Evolutionary conservation across 2,797 vertebrate genomes (phyloP).

Genomic region (Amniataba percoides): DNA sequence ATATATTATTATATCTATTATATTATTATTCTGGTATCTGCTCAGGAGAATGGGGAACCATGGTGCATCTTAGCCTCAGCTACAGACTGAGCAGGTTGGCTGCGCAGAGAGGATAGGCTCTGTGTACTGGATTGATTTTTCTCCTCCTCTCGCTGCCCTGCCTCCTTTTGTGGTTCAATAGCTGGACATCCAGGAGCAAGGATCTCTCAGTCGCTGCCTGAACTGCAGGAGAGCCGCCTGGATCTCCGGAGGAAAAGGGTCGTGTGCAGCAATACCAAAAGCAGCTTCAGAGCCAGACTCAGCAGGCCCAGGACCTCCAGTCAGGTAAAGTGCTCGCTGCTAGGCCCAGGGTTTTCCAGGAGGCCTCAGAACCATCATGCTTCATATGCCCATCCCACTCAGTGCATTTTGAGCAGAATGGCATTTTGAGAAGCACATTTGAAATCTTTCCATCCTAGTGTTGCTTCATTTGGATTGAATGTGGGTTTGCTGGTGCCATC

Average conservation of each 20-base stretch:
- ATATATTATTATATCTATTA: neutral
- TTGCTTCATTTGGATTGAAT: conserved; percentile 23
- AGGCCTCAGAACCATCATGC: conserved; percentile 70
- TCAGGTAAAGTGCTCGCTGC: conserved; percentile 84
- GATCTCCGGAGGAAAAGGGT: conserved; percentile 85
- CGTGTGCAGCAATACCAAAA: conserved; percentile 76
- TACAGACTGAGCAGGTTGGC: conserved; percentile 62
- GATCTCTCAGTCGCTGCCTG: conserved; percentile 90
- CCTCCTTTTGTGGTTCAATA: conserved; percentile 93
- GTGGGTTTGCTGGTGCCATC: conserved; percentile 6
- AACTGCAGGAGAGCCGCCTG: conserved; percentile 87
- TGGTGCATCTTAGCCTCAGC: conserved; percentile 56
- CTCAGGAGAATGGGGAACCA: conserved; percentile 43
- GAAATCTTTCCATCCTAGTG: conserved; percentile 15
- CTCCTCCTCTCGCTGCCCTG: conserved; percentile 86
- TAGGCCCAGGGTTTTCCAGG: conserved; percentile 65
- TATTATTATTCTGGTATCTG: conserved; percentile 15
- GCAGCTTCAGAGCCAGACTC: conserved; percentile 73
- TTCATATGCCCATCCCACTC: conserved; percentile 41
- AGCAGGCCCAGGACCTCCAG: conserved; percentile 79
- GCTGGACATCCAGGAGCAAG: conserved; percentile 93
- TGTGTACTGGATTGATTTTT: conserved; percentile 93
- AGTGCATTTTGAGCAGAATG: conserved; percentile 24
- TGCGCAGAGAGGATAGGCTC: conserved; percentile 84
- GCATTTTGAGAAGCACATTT: conserved; percentile 25